phyloP scores from a whole-genome alignment of 2,797 vertebrate genomes.

The Euthynnus affinis region DNA sequence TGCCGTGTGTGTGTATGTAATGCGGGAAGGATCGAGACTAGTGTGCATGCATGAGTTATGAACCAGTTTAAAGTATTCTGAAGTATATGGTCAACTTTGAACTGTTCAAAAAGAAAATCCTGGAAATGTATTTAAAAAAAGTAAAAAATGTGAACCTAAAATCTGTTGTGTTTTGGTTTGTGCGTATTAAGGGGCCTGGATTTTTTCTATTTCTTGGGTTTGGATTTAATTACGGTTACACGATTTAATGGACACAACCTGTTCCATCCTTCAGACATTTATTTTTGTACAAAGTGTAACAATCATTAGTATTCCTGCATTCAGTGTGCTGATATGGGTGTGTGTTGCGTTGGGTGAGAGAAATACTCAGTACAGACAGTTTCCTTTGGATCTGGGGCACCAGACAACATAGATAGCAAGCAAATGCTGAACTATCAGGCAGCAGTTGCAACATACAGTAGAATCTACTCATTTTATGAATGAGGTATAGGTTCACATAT shows the following conservation, averaged over 20 bases:
- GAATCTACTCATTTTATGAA: background rate
- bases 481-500: too few relatives aligned
- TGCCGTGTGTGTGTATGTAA: conserved; percentile 27
- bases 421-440: conserved; percentile 11
- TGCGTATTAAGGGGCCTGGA: background rate
- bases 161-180: conserved; percentile 15
- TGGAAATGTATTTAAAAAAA: conserved; percentile 6
- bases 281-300: background rate
- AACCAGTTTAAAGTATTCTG: conserved; percentile 18
- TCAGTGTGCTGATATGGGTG: conserved; percentile 24
- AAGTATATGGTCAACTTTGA: conserved; percentile 17
- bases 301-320: background rate
- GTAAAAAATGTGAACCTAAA: conserved; percentile 7
- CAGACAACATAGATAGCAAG: conserved; percentile 17
- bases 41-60: conserved; percentile 44
- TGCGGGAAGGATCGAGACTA: conserved; percentile 19
- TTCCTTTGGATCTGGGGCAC: conserved; percentile 24
- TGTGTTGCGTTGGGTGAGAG: conserved; percentile 11
- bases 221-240: background rate
- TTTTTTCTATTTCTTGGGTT: background rate
- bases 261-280: background rate
- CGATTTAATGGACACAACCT: background rate
- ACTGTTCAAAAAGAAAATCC: conserved; percentile 19
- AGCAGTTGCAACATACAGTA: background rate
- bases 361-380: background rate